These are phyloP conservation scores for Poecilia picta DNA, from an alignment of 2,797 vertebrate genomes.

Conservation along the genomic window DNA sequence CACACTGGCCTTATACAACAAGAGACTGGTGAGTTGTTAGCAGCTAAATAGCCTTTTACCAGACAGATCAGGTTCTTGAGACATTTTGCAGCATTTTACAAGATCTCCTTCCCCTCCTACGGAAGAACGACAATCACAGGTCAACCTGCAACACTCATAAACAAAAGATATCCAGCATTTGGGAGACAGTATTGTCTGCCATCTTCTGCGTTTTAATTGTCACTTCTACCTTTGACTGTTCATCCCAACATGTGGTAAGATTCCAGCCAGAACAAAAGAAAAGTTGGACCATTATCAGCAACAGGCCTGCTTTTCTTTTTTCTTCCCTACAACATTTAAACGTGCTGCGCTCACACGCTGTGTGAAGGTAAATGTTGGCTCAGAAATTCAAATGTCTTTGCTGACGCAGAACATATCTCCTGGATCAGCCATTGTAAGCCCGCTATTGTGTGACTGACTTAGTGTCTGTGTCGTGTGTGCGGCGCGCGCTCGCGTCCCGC, in stretches of 20 bases:
- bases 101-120: neutral
- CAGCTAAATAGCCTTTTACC: neutral
- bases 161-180: neutral
- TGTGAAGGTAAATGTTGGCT: slow-evolving; percentile 64
- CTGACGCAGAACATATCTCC: slow-evolving; percentile 75
- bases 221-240: slow-evolving; percentile 6
- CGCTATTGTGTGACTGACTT: slow-evolving; percentile 73
- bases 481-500: slow-evolving; percentile 54
- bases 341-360: slow-evolving; percentile 20
- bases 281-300: slow-evolving; percentile 6
- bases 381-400: slow-evolving; percentile 72
- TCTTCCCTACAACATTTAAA: slow-evolving; percentile 28
- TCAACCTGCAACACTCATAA: neutral
- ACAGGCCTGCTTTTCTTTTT: slow-evolving; percentile 33
- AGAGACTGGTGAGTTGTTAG: neutral
- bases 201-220: neutral
- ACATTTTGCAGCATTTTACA: neutral
- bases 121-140: neutral
- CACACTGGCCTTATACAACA: neutral
- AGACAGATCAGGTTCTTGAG: neutral
- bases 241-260: neutral
- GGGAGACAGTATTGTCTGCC: neutral
- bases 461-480: slow-evolving; percentile 71
- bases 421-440: slow-evolving; percentile 75
- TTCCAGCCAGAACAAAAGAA: slow-evolving; percentile 13